phyloP scores from a whole-genome alignment of 2,797 vertebrate species.

The Hapalemur alaotrensis region DNA sequence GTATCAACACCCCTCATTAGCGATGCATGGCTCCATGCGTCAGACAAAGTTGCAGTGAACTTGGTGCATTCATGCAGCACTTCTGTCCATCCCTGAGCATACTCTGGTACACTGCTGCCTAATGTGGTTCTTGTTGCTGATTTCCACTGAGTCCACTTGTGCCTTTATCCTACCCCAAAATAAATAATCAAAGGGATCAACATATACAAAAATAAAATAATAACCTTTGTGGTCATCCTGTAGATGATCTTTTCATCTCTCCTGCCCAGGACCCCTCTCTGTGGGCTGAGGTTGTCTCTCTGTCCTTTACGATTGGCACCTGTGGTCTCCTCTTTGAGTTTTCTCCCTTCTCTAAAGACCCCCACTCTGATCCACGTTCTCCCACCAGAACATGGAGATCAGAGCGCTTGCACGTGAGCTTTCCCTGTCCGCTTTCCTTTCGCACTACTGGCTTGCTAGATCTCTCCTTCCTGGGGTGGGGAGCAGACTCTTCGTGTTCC shows the following conservation, averaged over 20 bases:
- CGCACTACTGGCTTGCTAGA: not conserved
- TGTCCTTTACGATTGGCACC: too few species aligned
- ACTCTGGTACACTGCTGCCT: not conserved
- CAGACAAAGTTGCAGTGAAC: not conserved
- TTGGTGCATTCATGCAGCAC: accelerated
- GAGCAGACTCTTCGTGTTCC: not conserved
- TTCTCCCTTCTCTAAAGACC: not conserved
- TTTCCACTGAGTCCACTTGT: not conserved
- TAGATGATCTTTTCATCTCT: not conserved
- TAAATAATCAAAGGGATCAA: not conserved
- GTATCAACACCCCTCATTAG: not conserved
- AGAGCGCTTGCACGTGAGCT: not conserved
- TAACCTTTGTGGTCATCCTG: not conserved
- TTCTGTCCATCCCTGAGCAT: not conserved
- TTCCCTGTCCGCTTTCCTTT: not conserved
- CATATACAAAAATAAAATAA: not conserved
- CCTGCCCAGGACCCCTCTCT: not conserved
- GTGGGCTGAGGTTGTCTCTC: not conserved
- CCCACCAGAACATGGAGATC: not conserved
- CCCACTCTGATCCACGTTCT: not conserved
- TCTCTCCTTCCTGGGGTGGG: not conserved
- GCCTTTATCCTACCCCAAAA: not conserved
- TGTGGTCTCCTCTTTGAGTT: not conserved
- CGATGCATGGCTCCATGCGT: not conserved
- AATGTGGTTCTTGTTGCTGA: not conserved